A percentile compares a stretch with the other conserved stretches of the same genome.
Evolutionary conservation across 2,113 vertebrate species (phyloP).

Genomic region (Chroicocephalus ridibundus): DNA sequence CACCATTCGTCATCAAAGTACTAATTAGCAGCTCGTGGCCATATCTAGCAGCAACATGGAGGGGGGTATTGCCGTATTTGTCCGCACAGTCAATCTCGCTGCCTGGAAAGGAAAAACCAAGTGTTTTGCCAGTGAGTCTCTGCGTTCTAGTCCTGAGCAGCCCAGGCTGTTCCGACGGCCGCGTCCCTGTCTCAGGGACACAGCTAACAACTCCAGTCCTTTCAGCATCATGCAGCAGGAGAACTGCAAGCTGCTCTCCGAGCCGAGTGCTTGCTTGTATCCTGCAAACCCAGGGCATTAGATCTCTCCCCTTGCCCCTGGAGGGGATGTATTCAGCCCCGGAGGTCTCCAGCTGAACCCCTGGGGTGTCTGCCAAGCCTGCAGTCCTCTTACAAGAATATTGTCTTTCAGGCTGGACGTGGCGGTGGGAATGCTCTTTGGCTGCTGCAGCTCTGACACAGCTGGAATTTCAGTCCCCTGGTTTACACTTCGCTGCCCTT

Average conservation of each 20-base stretch:
- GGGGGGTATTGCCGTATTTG: conserved; percentile 90
- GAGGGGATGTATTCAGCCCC: not conserved
- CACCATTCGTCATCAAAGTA: conserved; percentile 93
- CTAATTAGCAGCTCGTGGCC: conserved; percentile 96
- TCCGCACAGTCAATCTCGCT: conserved; percentile 92
- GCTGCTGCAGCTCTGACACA: not conserved
- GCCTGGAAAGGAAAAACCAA: conserved; percentile 68
- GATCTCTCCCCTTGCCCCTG: too few relatives aligned
- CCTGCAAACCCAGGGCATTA: fast-evolving
- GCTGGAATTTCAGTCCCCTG: not conserved
- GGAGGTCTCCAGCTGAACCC: not conserved
- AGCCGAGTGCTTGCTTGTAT: not conserved
- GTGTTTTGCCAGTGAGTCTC: not conserved
- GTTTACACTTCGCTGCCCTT: not conserved
- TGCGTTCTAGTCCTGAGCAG: fast-evolving
- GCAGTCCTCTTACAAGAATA: not conserved
- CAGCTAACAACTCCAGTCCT: fast-evolving
- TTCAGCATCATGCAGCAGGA: not conserved
- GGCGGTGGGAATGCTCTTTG: not conserved
- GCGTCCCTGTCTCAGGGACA: not conserved
- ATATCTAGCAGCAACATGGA: conserved; percentile 93
- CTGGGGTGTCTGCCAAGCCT: not conserved
- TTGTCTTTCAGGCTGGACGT: not conserved
- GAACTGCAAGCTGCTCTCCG: fast-evolving
- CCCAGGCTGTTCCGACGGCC: fast-evolving